Base-by-base conservation (phyloP, 2,797 vertebrate genomes). In the Simalia tracyae region DNA sequence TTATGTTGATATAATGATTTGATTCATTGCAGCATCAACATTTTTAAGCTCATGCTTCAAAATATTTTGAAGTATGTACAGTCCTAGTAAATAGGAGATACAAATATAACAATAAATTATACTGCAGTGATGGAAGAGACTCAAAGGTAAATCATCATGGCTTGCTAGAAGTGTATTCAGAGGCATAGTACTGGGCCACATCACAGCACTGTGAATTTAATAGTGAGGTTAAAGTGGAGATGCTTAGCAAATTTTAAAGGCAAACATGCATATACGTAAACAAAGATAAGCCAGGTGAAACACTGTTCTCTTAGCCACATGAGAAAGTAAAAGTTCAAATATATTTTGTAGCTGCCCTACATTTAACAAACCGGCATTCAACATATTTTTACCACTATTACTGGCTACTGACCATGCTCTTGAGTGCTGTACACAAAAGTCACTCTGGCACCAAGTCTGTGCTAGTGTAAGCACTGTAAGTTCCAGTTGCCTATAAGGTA, bases 301-400 rank as follows among this genome's bases (percentile, higher is more conserved):
- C 93, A 68, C 76, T 92, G 94, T 95, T 86, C 24, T 22, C 89
- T n/a, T 61, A 90, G 68, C 57, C 90, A 81, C n/a, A 0, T 22
- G 61, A 42, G 28, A 56, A 5, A 68, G 90, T 61, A 92, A 93
- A 24, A 36, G 88, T 10, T 28, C n/a, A 92, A 87, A 91, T 11
- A 63, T 72, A 72, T 31, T 46, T 59, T 12, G 24, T 87, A 88
- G 46, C 31, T 31, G 26, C 54, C 46, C 17, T 64, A 87, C 4
- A 57, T 64, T 42, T 88, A 31, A 15, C 50, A 36, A 61, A 91
- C 3, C 76, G 54, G 36, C n/a, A 50, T 46, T 72, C 36, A 87
- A 60, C 31, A 60, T 22, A 89, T 85, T 54, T 26, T 28, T 90
- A 31, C 42, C 66, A 36, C 46, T 81, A 19, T 66, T 57, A 59